phyloP scores from a whole-genome alignment of 2,113 vertebrate genomes.

The Tor tambroides region DNA sequence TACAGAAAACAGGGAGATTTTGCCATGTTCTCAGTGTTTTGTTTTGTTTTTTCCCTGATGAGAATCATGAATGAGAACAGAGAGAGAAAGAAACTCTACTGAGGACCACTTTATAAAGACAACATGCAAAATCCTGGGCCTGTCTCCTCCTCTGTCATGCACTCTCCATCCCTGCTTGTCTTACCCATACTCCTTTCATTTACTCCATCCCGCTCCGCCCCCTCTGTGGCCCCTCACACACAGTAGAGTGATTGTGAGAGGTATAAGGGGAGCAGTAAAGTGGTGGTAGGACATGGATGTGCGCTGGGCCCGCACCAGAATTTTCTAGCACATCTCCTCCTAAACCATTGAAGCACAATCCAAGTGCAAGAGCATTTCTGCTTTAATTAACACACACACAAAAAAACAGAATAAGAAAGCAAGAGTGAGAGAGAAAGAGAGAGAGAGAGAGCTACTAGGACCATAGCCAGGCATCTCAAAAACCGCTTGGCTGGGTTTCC shows the following conservation, averaged over 20 bases:
- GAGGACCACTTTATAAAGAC: constrained; percentile 17
- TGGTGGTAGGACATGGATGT: constrained; percentile 52
- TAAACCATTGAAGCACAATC: constrained; percentile 30
- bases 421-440: background rate
- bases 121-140: constrained; percentile 46
- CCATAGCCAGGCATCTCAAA: constrained; percentile 1
- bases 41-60: background rate
- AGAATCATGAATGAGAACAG: background rate
- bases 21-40: background rate
- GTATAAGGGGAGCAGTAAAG: constrained; percentile 45
- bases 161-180: constrained; percentile 31
- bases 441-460: constrained; percentile 5
- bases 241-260: constrained; percentile 55
- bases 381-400: constrained; percentile 49
- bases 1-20: too few relatives aligned
- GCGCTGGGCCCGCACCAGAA: constrained; percentile 46
- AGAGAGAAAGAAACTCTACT: background rate
- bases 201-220: background rate
- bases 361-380: constrained; percentile 41
- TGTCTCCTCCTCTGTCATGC: constrained; percentile 34
- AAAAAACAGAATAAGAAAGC: background rate
- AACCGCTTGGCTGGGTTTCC: constrained; percentile 37
- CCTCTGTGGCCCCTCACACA: constrained; percentile 34
- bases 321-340: constrained; percentile 23
- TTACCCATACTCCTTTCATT: background rate